phyloP scores from a whole-genome alignment of 2,888 invertebrate species.

The Sesia bembeciformis region DNA sequence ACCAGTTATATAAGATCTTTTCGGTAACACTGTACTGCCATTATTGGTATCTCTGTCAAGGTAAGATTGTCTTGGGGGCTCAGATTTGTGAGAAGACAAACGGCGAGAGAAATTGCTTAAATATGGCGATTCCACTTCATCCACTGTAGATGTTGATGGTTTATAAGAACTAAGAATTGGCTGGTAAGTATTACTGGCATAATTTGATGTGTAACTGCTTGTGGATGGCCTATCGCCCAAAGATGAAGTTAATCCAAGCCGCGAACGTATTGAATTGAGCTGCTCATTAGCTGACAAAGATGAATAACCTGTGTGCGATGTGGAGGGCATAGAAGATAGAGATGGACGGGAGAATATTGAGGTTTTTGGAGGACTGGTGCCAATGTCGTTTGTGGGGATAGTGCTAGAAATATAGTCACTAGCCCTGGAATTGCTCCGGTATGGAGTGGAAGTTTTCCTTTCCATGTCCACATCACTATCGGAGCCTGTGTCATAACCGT shows the following conservation, averaged over 20 bases:
- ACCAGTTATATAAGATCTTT: constrained; percentile 53
- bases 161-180: not conserved
- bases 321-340: constrained; percentile 40
- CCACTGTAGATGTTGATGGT: constrained; percentile 50
- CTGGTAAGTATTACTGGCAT: constrained; percentile 11
- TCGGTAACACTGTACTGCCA: constrained; percentile 44
- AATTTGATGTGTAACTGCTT: constrained; percentile 41
- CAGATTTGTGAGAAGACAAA: constrained; percentile 63
- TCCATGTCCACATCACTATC: constrained; percentile 79
- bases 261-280: constrained; percentile 73
- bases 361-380: constrained; percentile 47
- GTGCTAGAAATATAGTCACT: constrained; percentile 63
- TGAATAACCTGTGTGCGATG: constrained; percentile 16
- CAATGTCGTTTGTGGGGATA: constrained; percentile 38
- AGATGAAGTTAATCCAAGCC: constrained; percentile 68
- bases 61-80: constrained; percentile 38
- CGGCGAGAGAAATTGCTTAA: constrained; percentile 81
- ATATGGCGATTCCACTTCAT: constrained; percentile 79
- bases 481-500: constrained; percentile 81
- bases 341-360: constrained; percentile 58
- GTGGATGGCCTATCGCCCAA: constrained; percentile 46
- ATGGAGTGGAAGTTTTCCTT: constrained; percentile 47
- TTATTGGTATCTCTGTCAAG: constrained; percentile 54
- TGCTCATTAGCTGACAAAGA: constrained; percentile 60
- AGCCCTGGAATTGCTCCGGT: constrained; percentile 49